A percentile compares a stretch with the other conserved stretches of the same genome.
Conservation (phyloP, 1,140 invertebrate genomes). For the Cecropterus lyciades region DNA sequence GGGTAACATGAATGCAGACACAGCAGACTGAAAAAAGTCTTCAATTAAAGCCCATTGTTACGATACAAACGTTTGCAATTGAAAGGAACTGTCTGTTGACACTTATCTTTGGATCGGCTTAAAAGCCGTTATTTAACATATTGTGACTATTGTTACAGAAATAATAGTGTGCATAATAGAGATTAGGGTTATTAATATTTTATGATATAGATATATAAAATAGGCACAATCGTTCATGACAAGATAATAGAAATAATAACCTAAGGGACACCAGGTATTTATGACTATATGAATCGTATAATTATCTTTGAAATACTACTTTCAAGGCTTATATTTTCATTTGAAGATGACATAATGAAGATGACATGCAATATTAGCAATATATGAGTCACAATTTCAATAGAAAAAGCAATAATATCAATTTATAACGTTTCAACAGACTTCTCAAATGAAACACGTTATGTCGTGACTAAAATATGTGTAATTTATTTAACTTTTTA, state of each 20-base stretch:
- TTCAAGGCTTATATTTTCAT: too few species aligned
- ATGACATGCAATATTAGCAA: too few species aligned
- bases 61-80: conserved; percentile 28
- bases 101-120: conserved; percentile 27
- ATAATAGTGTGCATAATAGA: conserved; percentile 4
- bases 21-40: conserved; percentile 15
- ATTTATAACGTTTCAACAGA: too few species aligned
- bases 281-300: neutral
- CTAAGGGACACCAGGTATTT: neutral
- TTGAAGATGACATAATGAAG: too few species aligned
- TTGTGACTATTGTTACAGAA: conserved; percentile 5
- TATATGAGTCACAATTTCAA: too few species aligned
- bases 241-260: too few species aligned
- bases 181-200: neutral
- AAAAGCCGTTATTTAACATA: conserved; percentile 14
- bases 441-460: too few species aligned
- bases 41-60: conserved; percentile 34
- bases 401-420: too few species aligned
- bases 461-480: too few species aligned
- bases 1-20: conserved; percentile 7
- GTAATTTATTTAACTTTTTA: too few species aligned
- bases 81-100: conserved; percentile 21
- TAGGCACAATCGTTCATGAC: too few species aligned
- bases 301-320: too few species aligned
- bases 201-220: neutral